Conservation (phyloP, 2,113 vertebrate species). For the Carassius carassius region DNA sequence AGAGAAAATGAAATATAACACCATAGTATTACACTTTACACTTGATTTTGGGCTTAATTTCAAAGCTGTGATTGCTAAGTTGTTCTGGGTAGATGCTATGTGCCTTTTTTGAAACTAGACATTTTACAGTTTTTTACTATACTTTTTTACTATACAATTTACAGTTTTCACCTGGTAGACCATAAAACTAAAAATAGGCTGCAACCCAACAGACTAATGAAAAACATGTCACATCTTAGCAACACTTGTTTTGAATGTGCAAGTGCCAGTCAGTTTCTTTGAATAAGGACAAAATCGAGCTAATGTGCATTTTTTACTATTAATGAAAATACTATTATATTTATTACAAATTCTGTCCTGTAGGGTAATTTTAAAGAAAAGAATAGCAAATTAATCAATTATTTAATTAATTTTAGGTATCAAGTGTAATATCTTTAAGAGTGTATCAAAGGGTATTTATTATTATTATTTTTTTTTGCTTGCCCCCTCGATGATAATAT, state of each 20-base stretch:
- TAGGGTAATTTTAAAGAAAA: too few relatives aligned
- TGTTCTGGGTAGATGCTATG: background rate
- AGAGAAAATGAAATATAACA: background rate
- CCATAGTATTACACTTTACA: background rate
- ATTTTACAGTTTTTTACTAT: too few relatives aligned
- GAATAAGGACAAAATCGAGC: background rate
- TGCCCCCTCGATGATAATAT: too few relatives aligned
- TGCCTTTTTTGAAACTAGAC: background rate
- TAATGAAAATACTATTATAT: background rate
- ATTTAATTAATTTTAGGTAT: too few relatives aligned
- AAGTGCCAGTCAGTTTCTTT: background rate
- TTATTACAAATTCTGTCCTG: background rate
- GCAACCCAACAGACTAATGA: background rate
- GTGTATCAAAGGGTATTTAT: too few relatives aligned
- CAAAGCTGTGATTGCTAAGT: background rate
- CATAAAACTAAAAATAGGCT: background rate
- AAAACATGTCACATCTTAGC: background rate
- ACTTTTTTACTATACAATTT: background rate
- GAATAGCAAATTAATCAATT: too few relatives aligned
- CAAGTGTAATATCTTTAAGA: too few relatives aligned
- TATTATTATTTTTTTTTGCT: too few relatives aligned
- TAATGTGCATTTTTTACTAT: background rate
- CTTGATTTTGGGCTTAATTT: background rate
- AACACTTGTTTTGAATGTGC: background rate
- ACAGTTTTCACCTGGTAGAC: background rate